A percentile compares a stretch with the other conserved stretches of the same genome.
phyloP scores from a whole-genome alignment of 2,888 invertebrate genomes.

The Mantis religiosa region DNA sequence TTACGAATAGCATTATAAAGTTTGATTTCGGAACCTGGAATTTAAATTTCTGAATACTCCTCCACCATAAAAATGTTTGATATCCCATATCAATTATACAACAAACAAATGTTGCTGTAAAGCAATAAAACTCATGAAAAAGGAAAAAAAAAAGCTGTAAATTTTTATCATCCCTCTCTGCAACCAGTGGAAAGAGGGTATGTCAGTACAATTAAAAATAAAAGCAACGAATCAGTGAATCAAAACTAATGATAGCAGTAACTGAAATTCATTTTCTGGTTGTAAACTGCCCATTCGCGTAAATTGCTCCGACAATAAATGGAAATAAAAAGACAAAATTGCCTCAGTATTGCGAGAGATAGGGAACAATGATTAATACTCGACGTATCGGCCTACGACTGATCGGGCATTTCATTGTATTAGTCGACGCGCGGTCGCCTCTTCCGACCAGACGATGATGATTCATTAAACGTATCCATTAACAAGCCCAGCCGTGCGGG shows the following conservation, averaged over 20 bases:
- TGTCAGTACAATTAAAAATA: not conserved
- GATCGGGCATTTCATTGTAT: too few species aligned
- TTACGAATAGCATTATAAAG: too few species aligned
- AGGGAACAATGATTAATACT: not conserved
- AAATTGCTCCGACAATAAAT: not conserved
- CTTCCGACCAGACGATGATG: not conserved
- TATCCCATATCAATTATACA: too few species aligned
- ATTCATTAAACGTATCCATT: not conserved
- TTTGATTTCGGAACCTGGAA: too few species aligned
- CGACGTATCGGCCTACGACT: not conserved
- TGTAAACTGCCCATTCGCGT: not conserved
- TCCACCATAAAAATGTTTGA: too few species aligned
- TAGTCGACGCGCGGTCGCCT: too few species aligned
- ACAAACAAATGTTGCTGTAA: not conserved
- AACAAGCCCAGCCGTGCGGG: not conserved
- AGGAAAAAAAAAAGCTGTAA: not conserved
- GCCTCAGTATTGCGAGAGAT: not conserved
- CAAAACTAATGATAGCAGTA: not conserved
- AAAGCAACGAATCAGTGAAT: not conserved
- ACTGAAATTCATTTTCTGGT: not conserved
- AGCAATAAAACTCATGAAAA: not conserved
- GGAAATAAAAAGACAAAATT: not conserved
- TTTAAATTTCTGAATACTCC: too few species aligned
- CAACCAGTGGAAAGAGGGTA: not conserved
- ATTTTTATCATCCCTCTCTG: not conserved